Base-by-base conservation (phyloP, 2,113 vertebrate species). In the Amblyornis subalaris region DNA sequence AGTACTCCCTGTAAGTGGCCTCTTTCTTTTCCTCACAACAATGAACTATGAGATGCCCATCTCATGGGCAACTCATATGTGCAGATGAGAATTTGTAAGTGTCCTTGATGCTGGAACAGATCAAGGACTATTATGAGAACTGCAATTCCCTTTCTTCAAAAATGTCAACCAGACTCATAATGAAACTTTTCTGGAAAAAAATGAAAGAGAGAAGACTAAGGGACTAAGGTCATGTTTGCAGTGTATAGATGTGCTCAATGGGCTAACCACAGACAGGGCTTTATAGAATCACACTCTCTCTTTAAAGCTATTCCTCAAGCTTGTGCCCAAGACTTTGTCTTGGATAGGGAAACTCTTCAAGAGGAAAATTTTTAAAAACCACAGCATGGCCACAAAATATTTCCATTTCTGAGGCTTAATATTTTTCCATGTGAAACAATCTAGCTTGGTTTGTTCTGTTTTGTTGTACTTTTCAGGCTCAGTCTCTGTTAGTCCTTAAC, bases 361-460 rank as follows among this genome's bases (percentile, higher is more conserved):
- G 11, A 73, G 54, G n/a, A 69, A 90, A 75, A 26, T 33, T 90
- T 88, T 90, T 36, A 5, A 70, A 89, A 92, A 85, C 11, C 11
- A 45, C 61, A 29, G 5, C 45, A 54, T 10, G 12, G 36, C 50
- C 40, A 75, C 23, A 85, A 79, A 88, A 28, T 69, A 58, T 75
- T 95, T 88, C 54, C 20, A 36, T 83, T 88, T 86, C 55, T 65
- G n/a, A 88, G 45, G 22, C 54, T 53, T 51, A 61, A 31, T 50
- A 55, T 79, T 69, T 92, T 94, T 88, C 79, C 36, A 19, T 8
- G 40, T 61, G 57, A 64, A 90, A 65, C 23, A 82, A 26, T 18
- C 45, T 83, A 35, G 4, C 47, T 76, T 61, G 13, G 4, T 45
- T 76, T 76, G 17, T 65, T 91, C 35, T 55, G n/a, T 54, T 85